Evolutionary conservation across 2,113 vertebrate genomes (phyloP).

Genomic region (Callopanchax toddi): DNA sequence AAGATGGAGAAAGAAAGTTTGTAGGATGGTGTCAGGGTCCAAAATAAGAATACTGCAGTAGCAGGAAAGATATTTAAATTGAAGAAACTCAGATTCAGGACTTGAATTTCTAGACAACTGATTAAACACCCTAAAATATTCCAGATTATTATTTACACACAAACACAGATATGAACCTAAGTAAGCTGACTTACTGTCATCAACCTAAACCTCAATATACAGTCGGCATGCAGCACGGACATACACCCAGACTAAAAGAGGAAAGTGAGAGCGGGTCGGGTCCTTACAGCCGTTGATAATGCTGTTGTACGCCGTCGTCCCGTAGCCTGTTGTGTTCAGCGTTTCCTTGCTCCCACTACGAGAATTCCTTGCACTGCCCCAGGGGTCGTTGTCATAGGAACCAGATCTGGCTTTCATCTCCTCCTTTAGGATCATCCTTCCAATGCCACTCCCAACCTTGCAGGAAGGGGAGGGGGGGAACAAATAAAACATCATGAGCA

Average conservation of each 20-base stretch:
- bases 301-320: slow-evolving; percentile 87
- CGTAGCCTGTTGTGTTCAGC: slow-evolving; percentile 89
- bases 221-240: neutral
- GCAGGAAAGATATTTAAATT: slow-evolving; percentile 12
- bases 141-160: slow-evolving; percentile 3
- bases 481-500: slow-evolving; percentile 2
- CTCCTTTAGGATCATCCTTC: slow-evolving; percentile 96
- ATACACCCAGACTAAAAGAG: slow-evolving; percentile 17
- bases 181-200: neutral
- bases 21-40: slow-evolving; percentile 11
- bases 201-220: neutral
- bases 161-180: too few relatives aligned
- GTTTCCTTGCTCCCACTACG: slow-evolving; percentile 93
- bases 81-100: slow-evolving; percentile 9
- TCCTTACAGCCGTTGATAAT: slow-evolving; percentile 96
- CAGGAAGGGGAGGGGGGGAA: neutral
- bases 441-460: slow-evolving; percentile 95
- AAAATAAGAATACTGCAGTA: neutral
- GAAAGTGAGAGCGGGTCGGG: slow-evolving; percentile 19
- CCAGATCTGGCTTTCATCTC: slow-evolving; percentile 98
- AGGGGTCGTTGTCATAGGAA: slow-evolving; percentile 94
- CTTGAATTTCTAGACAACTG: neutral
- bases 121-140: slow-evolving; percentile 19
- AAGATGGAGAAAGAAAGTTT: neutral
- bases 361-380: slow-evolving; percentile 94